These are phyloP conservation scores for Doryteuthis pealeii DNA, from an alignment of 1,140 invertebrate species.

Conservation along the genomic window DNA sequence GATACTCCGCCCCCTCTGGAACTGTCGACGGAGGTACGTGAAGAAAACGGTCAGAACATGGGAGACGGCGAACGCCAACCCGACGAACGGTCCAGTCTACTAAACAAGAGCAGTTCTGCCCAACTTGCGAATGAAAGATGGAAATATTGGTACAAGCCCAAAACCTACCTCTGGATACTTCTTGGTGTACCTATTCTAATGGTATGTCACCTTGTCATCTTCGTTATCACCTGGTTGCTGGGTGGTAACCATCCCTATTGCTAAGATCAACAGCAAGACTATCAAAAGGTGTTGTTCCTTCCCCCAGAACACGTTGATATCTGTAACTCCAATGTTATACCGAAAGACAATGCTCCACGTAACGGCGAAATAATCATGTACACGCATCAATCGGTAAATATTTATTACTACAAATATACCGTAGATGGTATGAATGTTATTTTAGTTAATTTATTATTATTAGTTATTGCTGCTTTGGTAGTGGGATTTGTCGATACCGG, in stretches of 20 bases:
- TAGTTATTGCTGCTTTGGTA: slow-evolving; percentile 44
- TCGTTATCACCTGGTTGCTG: slow-evolving; percentile 44
- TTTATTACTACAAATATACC: slow-evolving; percentile 56
- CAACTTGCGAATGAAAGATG: not conserved
- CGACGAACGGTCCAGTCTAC: not conserved
- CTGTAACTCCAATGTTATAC: slow-evolving; percentile 28
- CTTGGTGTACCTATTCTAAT: slow-evolving; percentile 44
- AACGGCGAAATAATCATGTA: slow-evolving; percentile 55
- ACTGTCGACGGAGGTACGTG: not conserved
- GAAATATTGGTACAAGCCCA: slow-evolving; percentile 12
- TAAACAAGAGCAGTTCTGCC: not conserved
- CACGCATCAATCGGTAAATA: slow-evolving; percentile 48
- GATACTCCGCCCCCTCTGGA: not conserved
- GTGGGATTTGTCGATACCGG: slow-evolving; percentile 45
- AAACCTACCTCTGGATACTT: slow-evolving; percentile 47
- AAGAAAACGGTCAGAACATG: not conserved
- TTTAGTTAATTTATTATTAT: slow-evolving; percentile 50
- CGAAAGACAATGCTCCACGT: slow-evolving; percentile 28
- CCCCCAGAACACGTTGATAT: slow-evolving; percentile 45
- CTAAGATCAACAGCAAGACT: slow-evolving; percentile 49
- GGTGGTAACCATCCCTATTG: slow-evolving; percentile 49
- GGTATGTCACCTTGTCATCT: slow-evolving; percentile 36
- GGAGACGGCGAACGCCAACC: not conserved
- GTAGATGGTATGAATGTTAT: slow-evolving; percentile 56
- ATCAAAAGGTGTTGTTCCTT: slow-evolving; percentile 45